A percentile compares a stretch with the other conserved stretches of the same genome.
phyloP scores from a whole-genome alignment of 2,797 vertebrate species.

The Coregonus suidteri region DNA sequence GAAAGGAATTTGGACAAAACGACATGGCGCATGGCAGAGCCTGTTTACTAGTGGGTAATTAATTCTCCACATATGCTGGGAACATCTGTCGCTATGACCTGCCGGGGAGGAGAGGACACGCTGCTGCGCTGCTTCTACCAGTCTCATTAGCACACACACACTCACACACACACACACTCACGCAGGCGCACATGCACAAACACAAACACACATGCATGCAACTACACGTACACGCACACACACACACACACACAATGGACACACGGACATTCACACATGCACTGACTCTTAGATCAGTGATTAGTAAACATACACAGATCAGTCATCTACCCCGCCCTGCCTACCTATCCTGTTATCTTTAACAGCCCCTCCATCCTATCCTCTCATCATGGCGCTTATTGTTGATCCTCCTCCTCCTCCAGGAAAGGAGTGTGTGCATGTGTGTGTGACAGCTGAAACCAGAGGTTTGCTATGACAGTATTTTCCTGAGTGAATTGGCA shows the following conservation, averaged over 20 bases:
- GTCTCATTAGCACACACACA: slow-evolving; percentile 69
- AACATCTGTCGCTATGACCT: slow-evolving; percentile 99
- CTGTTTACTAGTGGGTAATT: slow-evolving; percentile 99
- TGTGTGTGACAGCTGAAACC: too few relatives aligned
- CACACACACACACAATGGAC: neutral
- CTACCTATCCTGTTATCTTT: neutral
- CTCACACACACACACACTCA: slow-evolving; percentile 31
- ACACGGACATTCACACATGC: slow-evolving; percentile 9
- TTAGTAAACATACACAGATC: slow-evolving; percentile 10
- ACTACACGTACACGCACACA: neutral
- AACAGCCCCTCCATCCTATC: neutral
- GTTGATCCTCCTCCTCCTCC: too few relatives aligned
- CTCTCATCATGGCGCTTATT: neutral
- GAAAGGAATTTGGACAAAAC: slow-evolving; percentile 96
- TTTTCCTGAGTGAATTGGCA: too few relatives aligned
- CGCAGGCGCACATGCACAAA: slow-evolving; percentile 52
- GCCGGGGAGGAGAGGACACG: slow-evolving; percentile 92
- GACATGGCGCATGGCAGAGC: slow-evolving; percentile 92
- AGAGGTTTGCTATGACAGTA: too few relatives aligned
- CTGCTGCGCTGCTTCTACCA: slow-evolving; percentile 88
- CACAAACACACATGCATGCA: slow-evolving; percentile 43
- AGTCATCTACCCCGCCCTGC: neutral
- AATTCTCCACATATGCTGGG: slow-evolving; percentile 99
- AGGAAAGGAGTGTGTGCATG: too few relatives aligned
- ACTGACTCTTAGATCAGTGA: slow-evolving; percentile 23